A percentile compares a stretch with the other conserved stretches of the same genome.
phyloP scores from a whole-genome alignment of 2,797 vertebrate genomes.

The Apodemus agrarius region DNA sequence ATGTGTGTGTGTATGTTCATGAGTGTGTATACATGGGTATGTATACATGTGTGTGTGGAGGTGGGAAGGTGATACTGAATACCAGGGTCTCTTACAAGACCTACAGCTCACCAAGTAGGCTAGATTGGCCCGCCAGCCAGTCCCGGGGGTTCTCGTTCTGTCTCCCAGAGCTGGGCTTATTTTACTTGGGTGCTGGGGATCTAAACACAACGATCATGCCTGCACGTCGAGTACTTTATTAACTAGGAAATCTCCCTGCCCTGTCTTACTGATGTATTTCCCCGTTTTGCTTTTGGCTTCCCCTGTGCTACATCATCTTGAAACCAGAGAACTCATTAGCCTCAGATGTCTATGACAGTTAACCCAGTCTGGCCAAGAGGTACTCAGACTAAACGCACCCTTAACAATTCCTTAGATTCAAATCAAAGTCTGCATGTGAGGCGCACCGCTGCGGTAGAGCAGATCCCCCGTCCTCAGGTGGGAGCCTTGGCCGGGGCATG shows the following conservation, averaged over 20 bases:
- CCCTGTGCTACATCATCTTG: neutral
- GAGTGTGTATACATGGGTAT: neutral
- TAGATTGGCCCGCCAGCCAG: neutral
- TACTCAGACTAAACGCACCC: constrained; percentile 20
- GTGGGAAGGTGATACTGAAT: neutral
- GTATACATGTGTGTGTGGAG: neutral
- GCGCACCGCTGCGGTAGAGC: constrained; percentile 76
- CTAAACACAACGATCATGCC: neutral
- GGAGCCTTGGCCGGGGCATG: constrained; percentile 74
- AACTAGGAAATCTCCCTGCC: neutral
- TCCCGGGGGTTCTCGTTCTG: too few relatives aligned
- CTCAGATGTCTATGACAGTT: neutral
- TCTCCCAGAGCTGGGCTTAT: neutral
- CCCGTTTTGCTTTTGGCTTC: neutral
- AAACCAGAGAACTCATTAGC: neutral
- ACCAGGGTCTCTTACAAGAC: neutral
- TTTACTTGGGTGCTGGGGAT: neutral
- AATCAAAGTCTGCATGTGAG: constrained; percentile 81
- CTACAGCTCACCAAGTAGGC: too few relatives aligned
- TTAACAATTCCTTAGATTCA: constrained; percentile 82
- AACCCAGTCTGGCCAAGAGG: neutral
- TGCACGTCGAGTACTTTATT: neutral
- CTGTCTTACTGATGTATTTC: neutral
- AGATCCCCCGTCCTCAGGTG: constrained; percentile 75
- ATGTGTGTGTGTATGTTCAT: neutral